Evolutionary conservation across 2,797 vertebrate genomes (phyloP).

Genomic region (Amphiprion clarkii): DNA sequence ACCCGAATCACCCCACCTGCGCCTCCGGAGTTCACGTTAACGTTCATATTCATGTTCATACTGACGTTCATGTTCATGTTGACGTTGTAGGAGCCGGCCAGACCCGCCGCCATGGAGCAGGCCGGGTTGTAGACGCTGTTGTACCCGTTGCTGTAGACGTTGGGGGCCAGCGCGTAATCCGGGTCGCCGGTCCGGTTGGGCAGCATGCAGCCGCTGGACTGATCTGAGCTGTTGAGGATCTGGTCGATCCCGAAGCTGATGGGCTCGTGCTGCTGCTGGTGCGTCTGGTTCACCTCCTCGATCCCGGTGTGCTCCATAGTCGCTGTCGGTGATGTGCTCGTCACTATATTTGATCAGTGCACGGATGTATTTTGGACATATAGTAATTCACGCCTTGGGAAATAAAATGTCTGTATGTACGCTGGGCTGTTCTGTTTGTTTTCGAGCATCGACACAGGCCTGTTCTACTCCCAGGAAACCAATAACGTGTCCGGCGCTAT

Average conservation of each 20-base stretch:
- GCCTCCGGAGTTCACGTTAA: constrained; percentile 86
- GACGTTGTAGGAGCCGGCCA: constrained; percentile 89
- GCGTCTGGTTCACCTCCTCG: constrained; percentile 88
- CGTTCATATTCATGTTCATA: constrained; percentile 89
- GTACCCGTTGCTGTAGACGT: constrained; percentile 86
- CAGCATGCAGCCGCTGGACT: constrained; percentile 86
- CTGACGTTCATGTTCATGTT: constrained; percentile 93
- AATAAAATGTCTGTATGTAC: constrained; percentile 39
- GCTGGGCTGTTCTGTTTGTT: constrained; percentile 13
- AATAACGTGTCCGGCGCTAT: constrained; percentile 61
- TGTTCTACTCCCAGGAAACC: constrained; percentile 74
- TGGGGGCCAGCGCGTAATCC: constrained; percentile 84
- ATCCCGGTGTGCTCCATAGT: constrained; percentile 89
- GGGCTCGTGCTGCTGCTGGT: constrained; percentile 88
- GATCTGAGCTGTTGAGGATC: constrained; percentile 93
- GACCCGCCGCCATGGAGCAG: constrained; percentile 88
- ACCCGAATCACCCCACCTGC: constrained; percentile 91
- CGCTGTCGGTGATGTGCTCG: constrained; percentile 12
- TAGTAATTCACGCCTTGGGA: constrained; percentile 30
- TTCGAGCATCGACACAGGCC: constrained; percentile 62
- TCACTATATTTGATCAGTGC: constrained; percentile 38
- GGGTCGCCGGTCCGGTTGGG: constrained; percentile 85
- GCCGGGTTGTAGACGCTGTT: constrained; percentile 87
- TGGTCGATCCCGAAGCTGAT: constrained; percentile 97
- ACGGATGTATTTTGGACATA: constrained; percentile 36